phyloP scores from a whole-genome alignment of 2,888 invertebrate genomes.

The Drosophila cognata region DNA sequence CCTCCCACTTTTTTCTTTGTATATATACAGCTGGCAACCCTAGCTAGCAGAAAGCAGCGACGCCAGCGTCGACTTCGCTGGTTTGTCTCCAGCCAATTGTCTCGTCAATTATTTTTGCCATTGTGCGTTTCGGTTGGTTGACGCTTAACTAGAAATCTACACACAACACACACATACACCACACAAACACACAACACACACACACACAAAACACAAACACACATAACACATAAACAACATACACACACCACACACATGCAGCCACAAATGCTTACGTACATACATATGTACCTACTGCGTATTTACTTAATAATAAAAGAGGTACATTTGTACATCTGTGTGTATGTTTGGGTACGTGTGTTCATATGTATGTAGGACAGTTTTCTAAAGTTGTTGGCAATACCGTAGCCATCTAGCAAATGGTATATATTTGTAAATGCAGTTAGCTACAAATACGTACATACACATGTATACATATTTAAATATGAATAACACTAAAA shows the following conservation, averaged over 20 bases:
- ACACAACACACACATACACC: constrained; percentile 4
- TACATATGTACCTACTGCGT: not conserved
- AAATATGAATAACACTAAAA: not conserved
- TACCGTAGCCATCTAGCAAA: not conserved
- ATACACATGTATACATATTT: not conserved
- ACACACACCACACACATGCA: not conserved
- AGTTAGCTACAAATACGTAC: not conserved
- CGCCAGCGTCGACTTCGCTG: constrained; percentile 49
- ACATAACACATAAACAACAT: not conserved
- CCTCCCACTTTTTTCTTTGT: constrained; percentile 54
- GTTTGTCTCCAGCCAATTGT: constrained; percentile 78
- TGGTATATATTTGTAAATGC: not conserved
- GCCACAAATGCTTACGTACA: not conserved
- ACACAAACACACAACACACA: constrained; percentile 3
- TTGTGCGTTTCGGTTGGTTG: constrained; percentile 71
- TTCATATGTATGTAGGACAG: not conserved
- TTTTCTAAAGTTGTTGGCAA: not conserved
- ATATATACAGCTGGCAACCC: constrained; percentile 34
- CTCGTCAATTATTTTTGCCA: constrained; percentile 67
- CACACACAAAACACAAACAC: not conserved
- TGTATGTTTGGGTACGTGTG: not conserved
- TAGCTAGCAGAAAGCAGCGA: constrained; percentile 21
- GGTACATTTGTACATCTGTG: constrained; percentile 1
- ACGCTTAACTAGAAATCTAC: constrained; percentile 5
- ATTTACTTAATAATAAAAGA: constrained; percentile 1